These are phyloP conservation scores for Drosophila chauvacae DNA, from an alignment of 1,140 invertebrate species.

Conservation along the genomic window DNA sequence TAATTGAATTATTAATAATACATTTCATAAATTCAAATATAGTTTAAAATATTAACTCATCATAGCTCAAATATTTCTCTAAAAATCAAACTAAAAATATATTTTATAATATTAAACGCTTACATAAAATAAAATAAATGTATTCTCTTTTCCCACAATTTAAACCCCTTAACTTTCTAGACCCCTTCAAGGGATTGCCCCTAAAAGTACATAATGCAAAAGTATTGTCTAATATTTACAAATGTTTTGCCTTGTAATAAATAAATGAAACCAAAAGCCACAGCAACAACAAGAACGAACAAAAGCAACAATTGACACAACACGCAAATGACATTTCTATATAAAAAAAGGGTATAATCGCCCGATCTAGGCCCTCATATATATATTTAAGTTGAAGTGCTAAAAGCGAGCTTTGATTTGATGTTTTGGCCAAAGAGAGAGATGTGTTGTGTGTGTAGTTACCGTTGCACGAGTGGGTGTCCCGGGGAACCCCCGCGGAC, in stretches of 20 bases:
- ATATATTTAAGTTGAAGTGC: constrained; percentile 69
- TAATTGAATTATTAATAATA: no score
- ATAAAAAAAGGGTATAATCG: constrained; percentile 11
- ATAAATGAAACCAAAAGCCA: constrained; percentile 40
- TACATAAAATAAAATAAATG: neutral
- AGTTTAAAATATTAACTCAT: no score
- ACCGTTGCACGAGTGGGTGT: constrained; percentile 59
- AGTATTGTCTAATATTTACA: constrained; percentile 78
- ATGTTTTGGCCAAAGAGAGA: constrained; percentile 22
- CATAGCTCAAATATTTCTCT: no score
- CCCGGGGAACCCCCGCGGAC: constrained; percentile 20
- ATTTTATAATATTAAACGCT: no score
- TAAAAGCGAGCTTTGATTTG: constrained; percentile 75
- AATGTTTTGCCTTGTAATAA: constrained; percentile 70
- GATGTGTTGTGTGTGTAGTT: constrained; percentile 29
- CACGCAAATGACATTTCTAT: constrained; percentile 66
- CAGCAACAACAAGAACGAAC: neutral
- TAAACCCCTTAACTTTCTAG: neutral
- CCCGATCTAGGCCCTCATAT: constrained; percentile 1
- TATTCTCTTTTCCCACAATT: neutral
- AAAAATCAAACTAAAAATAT: no score
- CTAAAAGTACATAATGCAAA: constrained; percentile 61
- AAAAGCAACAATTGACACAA: constrained; percentile 42
- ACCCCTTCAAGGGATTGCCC: neutral
- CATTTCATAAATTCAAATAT: no score